These are phyloP conservation scores for Flexamia atlantica DNA, from an alignment of 2,888 invertebrate species.

Conservation along the genomic window DNA sequence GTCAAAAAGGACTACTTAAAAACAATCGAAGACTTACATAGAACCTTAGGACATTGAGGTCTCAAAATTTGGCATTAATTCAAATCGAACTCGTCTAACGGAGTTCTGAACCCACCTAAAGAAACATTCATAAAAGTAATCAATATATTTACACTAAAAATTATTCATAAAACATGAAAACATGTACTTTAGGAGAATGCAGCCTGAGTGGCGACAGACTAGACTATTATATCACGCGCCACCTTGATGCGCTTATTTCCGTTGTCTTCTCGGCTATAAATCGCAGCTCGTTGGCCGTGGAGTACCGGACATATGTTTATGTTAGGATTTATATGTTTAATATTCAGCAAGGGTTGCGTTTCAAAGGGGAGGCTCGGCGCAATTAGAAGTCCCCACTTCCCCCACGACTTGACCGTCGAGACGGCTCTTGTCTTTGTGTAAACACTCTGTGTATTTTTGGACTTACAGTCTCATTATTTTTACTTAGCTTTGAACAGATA, in stretches of 20 bases:
- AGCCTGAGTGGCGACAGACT: not conserved
- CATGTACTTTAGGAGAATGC: too few species aligned
- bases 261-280: conserved; percentile 53
- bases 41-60: too few species aligned
- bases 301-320: conserved; percentile 65
- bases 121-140: too few species aligned
- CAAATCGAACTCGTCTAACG: too few species aligned
- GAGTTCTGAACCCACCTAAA: too few species aligned
- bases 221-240: conserved; percentile 53
- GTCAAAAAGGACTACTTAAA: too few species aligned
- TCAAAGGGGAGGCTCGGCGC: conserved; percentile 62
- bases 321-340: conserved; percentile 69
- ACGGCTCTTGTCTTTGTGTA: conserved; percentile 1
- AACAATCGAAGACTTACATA: too few species aligned
- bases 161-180: too few species aligned
- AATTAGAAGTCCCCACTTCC: conserved; percentile 58
- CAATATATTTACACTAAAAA: too few species aligned
- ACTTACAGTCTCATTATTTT: not conserved
- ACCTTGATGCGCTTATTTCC: conserved; percentile 54
- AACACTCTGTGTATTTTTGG: not conserved
- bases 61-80: too few species aligned
- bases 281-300: conserved; percentile 58
- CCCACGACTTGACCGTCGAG: conserved; percentile 12
- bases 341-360: conserved; percentile 67
- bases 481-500: too few species aligned